phyloP scores from a whole-genome alignment of 2,113 vertebrate species.

The Plestiodon gilberti region DNA sequence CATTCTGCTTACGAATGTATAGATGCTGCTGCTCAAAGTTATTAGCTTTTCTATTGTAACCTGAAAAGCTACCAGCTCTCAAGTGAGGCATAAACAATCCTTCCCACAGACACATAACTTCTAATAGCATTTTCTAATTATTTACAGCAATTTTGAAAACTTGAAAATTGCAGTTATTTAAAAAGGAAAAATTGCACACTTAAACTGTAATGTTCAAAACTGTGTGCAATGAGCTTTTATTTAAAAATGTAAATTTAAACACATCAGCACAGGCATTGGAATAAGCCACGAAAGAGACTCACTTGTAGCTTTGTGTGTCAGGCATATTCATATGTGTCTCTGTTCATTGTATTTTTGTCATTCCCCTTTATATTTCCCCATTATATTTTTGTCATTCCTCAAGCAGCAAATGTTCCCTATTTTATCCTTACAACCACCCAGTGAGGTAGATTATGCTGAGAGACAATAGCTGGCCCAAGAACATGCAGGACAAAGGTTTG shows the following conservation, averaged over 20 bases:
- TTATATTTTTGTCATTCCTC: background rate
- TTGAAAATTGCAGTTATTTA: background rate
- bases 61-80: background rate
- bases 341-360: too few relatives aligned
- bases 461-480: background rate
- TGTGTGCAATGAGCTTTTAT: background rate
- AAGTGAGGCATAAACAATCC: background rate
- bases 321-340: background rate
- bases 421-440: background rate
- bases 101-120: background rate
- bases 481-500: background rate
- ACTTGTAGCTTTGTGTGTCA: background rate
- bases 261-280: background rate
- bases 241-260: background rate
- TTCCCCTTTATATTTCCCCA: too few relatives aligned
- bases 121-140: background rate
- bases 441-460: background rate
- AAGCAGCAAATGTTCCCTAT: background rate
- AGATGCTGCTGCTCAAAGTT: background rate
- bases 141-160: background rate
- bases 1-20: background rate
- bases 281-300: background rate
- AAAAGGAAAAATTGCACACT: conserved; percentile 41
- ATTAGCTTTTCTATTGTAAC: background rate
- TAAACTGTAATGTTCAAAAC: background rate